Base-by-base conservation (phyloP, 2,888 invertebrate species). In the Glyphotaelius pellucidus region DNA sequence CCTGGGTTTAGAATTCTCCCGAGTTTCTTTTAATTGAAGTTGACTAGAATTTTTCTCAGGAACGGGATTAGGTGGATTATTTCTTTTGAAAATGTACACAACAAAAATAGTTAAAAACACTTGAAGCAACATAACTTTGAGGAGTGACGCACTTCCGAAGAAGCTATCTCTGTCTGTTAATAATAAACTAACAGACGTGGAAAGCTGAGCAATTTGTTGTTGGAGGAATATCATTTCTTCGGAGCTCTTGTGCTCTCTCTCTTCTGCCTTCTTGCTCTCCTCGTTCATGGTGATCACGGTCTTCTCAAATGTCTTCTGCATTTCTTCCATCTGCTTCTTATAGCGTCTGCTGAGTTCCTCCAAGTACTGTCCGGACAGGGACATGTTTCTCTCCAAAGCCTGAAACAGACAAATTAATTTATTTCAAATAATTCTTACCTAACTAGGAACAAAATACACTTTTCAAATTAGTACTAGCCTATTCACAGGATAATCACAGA, bases 371-470 rank as follows among this genome's bases (percentile, higher is more conserved):
- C 98, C 98, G 94, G 99, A 99, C 81, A 99, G 96, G 25, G 99
- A 99, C 97, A 99, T 98, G 95, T 99, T 99, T 94, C 98, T 97
- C 95, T 99, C 99, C 94, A 99, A 96, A 90, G 98, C 98, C 97
- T 98, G 96, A 93, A 96, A 96, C 92, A 91, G 32, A 84, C 32
- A 67, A 67, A 83, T 35, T n/a, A 25, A 67, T 67, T 67, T 67
- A 67, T n/a, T 67, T 67, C 19, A 67, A 67, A 25, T 5, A 19
- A 19, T 1, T 67, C 25, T 67, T 67, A 25, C 3, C 4, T 19
- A 67, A 67, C 52, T 67, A 5, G 19, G 4, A 67, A 67, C 19
- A 67, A 67, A 25, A 2, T 67, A 25, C 52, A 67, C 67, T 5
- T 19, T 67, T 67, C 0, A 67, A 67, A 67, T 25, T 25, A 67